Conservation (phyloP, 2,113 vertebrate genomes). For the Isichthys henryi region DNA sequence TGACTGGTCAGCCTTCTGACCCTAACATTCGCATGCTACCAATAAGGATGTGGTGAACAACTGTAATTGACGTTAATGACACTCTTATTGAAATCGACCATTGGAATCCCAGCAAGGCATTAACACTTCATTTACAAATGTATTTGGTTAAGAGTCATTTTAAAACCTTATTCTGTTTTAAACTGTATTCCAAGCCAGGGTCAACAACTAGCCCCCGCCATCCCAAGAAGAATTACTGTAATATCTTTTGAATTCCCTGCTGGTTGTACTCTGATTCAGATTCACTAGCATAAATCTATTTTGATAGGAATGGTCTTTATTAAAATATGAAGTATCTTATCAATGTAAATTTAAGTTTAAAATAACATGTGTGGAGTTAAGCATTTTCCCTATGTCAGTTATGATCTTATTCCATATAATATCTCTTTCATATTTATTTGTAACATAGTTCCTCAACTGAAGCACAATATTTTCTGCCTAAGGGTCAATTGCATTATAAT, state of each 20-base stretch:
- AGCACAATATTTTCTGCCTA: neutral
- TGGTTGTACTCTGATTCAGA: neutral
- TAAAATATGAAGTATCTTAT: neutral
- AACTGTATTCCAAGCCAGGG: neutral
- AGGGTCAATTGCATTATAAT: neutral
- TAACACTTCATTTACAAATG: neutral
- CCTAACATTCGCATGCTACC: neutral
- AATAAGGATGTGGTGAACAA: neutral
- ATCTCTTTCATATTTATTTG: neutral
- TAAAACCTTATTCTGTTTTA: neutral
- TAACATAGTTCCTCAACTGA: neutral
- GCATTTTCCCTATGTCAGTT: neutral
- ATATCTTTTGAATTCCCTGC: neutral
- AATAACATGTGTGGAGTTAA: neutral
- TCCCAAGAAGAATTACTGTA: neutral
- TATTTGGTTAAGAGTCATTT: neutral
- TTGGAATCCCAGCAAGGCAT: neutral
- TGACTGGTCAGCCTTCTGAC: neutral
- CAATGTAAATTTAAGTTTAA: neutral
- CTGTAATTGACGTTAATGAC: neutral
- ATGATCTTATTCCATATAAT: neutral
- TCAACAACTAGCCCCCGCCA: neutral
- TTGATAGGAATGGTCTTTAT: neutral
- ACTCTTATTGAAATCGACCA: neutral
- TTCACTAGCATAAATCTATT: neutral